Base-by-base conservation (phyloP, 2,888 invertebrate species). In the Platycnemis pennipes region DNA sequence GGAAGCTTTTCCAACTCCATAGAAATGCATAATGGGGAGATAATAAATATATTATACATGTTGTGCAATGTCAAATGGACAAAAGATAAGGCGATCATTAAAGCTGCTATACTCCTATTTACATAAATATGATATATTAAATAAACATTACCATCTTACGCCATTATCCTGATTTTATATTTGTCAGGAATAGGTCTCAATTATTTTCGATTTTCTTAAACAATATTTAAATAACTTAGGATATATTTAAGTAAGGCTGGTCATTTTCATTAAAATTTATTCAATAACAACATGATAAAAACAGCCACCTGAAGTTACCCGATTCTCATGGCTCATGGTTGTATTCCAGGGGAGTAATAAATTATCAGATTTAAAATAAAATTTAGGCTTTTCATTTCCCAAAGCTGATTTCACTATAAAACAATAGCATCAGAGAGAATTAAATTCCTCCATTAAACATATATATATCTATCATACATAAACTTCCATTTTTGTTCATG, bases 11-110 rank as follows among this genome's bases (percentile, higher is more conserved):
- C 19, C 11, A 63, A 63, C 49, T 63, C 63, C 44, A 63, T 42
- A 63, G 13, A 77, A 77, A 77, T 77, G 77, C 77, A 77, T 77
- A 77, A 31, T 11, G 77, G 77, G 77, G 77, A 77, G 77, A 77
- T 2, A n/a, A n/a, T n/a, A 37, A 31, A 77, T 77, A 77, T 77
- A 77, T 77, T 7, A 77, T 37, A 77, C 37, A 77, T 37, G 37
- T 44, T 91, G 91, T 91, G 91, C 91, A 91, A 26, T 63, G 63
- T 42, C 53, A 56, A 49, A 89, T 63, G 63, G 63, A 91, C n/a
- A 63, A 63, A 44, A 91, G 56, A 63, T 63, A 63, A 91, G 91
- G 91, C 91, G 45, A 91, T 19, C 37, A 26, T 63, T 44, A 44
- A 63, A 44, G 69, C 49, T 63, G 56, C 56, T 44, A 63, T n/a